A percentile compares a stretch with the other conserved stretches of the same genome.
phyloP scores from a whole-genome alignment of 1,140 invertebrate genomes.

The Drosophila asahinai region DNA sequence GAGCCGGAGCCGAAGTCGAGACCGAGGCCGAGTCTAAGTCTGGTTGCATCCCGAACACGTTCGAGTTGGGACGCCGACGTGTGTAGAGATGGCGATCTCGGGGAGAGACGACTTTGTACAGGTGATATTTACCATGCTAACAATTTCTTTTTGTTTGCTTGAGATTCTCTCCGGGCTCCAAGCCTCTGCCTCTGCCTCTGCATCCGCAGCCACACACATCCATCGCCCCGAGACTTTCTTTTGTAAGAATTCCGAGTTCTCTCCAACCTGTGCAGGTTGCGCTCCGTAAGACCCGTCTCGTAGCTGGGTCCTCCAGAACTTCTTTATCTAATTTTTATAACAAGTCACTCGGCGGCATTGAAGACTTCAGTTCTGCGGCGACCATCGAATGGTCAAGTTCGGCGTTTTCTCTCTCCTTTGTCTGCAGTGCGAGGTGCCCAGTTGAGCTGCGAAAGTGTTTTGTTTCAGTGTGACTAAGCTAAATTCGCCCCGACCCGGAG shows the following conservation, averaged over 20 bases:
- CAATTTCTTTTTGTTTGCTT: slow-evolving; percentile 64
- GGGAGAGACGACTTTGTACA: slow-evolving; percentile 43
- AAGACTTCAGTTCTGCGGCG: slow-evolving; percentile 75
- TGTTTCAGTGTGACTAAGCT: slow-evolving; percentile 41
- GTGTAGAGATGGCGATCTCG: slow-evolving; percentile 35
- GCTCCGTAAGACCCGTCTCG: slow-evolving; percentile 15
- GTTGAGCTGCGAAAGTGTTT: slow-evolving; percentile 35
- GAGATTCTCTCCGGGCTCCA: slow-evolving; percentile 28
- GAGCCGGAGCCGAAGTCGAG: background rate
- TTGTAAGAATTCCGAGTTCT: slow-evolving; percentile 36
- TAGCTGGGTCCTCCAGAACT: slow-evolving; percentile 62
- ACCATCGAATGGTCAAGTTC: slow-evolving; percentile 74
- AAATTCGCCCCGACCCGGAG: slow-evolving; percentile 12
- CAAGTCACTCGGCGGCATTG: slow-evolving; percentile 62
- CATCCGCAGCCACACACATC: slow-evolving; percentile 9
- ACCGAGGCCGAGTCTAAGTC: background rate
- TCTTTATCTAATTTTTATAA: slow-evolving; percentile 79
- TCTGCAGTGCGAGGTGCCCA: slow-evolving; percentile 4
- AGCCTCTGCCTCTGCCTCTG: slow-evolving; percentile 14
- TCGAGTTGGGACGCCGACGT: slow-evolving; percentile 43
- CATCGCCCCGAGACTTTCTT: slow-evolving; percentile 50
- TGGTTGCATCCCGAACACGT: slow-evolving; percentile 52
- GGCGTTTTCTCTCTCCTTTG: slow-evolving; percentile 39
- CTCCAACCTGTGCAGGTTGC: slow-evolving; percentile 40
- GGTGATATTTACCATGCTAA: slow-evolving; percentile 59